Evolutionary conservation across 2,113 vertebrate species (phyloP).

Genomic region (Vulpes vulpes): DNA sequence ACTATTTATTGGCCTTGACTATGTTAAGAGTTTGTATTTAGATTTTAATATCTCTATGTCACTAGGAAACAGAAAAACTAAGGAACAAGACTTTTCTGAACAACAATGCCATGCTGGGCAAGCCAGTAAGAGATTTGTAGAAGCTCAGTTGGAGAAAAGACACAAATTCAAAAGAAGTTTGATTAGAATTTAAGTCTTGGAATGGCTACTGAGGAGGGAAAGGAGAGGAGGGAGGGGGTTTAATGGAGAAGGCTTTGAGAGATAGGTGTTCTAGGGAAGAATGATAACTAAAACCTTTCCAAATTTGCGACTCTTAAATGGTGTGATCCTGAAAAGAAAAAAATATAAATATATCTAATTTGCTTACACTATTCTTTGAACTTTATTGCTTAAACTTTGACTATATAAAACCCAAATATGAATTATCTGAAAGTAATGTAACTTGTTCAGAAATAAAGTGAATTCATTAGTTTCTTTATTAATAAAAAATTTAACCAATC

Average conservation of each 20-base stretch:
- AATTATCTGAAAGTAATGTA: not conserved
- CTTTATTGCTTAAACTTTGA: not conserved
- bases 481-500: not conserved
- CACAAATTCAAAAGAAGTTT: not conserved
- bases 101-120: not conserved
- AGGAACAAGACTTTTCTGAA: not conserved
- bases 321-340: not conserved
- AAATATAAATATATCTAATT: not conserved
- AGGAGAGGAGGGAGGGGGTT: not conserved
- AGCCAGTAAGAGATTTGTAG: not conserved
- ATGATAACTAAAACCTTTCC: not conserved
- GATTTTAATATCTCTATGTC: not conserved
- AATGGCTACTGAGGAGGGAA: not conserved
- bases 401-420: not conserved
- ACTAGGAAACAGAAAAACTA: not conserved
- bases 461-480: constrained; percentile 6
- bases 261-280: not conserved
- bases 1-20: not conserved
- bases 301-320: not conserved
- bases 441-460: not conserved
- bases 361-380: not conserved
- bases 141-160: not conserved
- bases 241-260: not conserved
- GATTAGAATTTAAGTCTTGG: not conserved
- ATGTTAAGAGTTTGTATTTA: not conserved